Evolutionary conservation across 2,888 invertebrate genomes (phyloP), one percentile per base, ranked within the genome.

Genomic region (Amphipoea lucens): DNA sequence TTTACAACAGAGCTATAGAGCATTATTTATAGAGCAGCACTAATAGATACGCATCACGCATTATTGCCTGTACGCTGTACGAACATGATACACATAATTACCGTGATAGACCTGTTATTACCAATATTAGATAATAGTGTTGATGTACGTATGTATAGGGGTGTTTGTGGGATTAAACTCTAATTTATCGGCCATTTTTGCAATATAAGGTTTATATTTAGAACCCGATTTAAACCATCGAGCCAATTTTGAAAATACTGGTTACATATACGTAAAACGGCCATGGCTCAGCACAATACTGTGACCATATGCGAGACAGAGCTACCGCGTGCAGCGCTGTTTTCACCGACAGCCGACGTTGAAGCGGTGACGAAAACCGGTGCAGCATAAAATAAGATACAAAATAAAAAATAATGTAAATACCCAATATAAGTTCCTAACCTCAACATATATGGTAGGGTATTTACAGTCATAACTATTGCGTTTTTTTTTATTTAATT

Each of bases 61-160:
- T 72, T 84, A 79, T 70, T 83, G 84, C 78, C 45, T 66, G 62
- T 73, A 74, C 71, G 73, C 60, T 57, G 36, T 70, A 63, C 12
- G 72, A 60, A 75, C 84, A 81, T n/a, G 84, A 85, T 74, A 81
- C 82, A 57, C 66, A 85, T 74, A 85, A 45, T 83, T 74, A 85
- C 66, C 17, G 67, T 63, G 82, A 85, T 83, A 63, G 85, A 63
- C 23, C 45, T 45, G 48, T 17, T 83, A 77, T 83, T 63, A 63
- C 40, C n/a, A 62, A 62, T 76, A 69, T 69, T 29, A 45, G 29
- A 57, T 68, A 23, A 76, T 80, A 11, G 5, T 74, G 54, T 60
- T 17, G 48, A 74, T 40, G 7, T 23, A 36, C 4, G 0, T 70
- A 57, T 40, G 23, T 40, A n/a, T 4, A 12, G 4, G 51, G 14